phyloP scores from a whole-genome alignment of 92 coral and sea anemone species.

The Metridium senile region DNA sequence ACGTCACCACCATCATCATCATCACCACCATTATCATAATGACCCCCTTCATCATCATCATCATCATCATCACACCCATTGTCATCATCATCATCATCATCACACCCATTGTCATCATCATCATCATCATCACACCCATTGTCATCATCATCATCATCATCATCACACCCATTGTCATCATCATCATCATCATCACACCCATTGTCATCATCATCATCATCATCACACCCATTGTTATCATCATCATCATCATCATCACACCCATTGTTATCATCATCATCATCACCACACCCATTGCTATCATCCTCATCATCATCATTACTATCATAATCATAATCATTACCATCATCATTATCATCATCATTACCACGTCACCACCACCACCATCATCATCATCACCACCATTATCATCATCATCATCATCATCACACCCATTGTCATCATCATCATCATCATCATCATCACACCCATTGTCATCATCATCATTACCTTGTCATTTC shows the following conservation, averaged over 20 bases:
- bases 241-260: neutral
- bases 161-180: neutral
- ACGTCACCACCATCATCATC: neutral
- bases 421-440: neutral
- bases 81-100: neutral
- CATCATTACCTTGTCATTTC: slow-evolving; percentile 45
- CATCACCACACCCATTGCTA: neutral
- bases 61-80: neutral
- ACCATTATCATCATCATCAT: neutral
- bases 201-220: neutral
- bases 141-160: slow-evolving; percentile 23
- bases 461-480: neutral
- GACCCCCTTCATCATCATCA: neutral
- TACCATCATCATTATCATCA: neutral
- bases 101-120: neutral
- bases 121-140: neutral
- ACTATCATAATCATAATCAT: neutral
- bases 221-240: neutral
- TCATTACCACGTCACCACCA: neutral
- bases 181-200: neutral
- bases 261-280: neutral
- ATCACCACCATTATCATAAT: neutral
- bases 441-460: neutral
- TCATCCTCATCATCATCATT: neutral
- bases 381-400: neutral